Conservation (phyloP, 2,888 invertebrate species). For the Cryptus viduatorius region DNA sequence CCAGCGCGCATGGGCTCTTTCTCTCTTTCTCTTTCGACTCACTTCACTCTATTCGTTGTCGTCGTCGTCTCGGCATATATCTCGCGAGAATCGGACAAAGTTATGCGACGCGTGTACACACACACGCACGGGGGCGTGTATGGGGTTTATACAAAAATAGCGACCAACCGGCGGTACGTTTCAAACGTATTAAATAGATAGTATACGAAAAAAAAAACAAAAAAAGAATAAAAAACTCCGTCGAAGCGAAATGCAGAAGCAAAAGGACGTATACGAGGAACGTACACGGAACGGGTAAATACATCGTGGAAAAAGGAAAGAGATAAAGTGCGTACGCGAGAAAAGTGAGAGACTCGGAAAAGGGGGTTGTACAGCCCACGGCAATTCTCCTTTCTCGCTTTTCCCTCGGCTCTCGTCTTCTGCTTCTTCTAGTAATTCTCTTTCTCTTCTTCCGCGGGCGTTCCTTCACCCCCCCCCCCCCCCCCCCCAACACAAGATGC, state of each 20-base stretch:
- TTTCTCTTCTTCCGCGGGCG: slow-evolving; percentile 57
- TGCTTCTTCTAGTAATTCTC: slow-evolving; percentile 58
- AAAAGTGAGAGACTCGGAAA: slow-evolving; percentile 37
- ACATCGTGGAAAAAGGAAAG: slow-evolving; percentile 47
- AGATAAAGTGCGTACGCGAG: slow-evolving; percentile 39
- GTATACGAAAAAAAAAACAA: slow-evolving; percentile 41
- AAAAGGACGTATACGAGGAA: slow-evolving; percentile 39
- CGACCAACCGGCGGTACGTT: slow-evolving; percentile 62
- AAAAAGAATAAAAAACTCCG: background rate
- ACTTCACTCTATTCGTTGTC: slow-evolving; percentile 13
- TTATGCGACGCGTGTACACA: slow-evolving; percentile 41
- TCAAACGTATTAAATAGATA: slow-evolving; percentile 61
- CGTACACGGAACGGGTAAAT: slow-evolving; percentile 47
- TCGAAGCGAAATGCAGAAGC: slow-evolving; percentile 47
- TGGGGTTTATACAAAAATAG: slow-evolving; percentile 58
- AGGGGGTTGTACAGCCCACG: slow-evolving; percentile 43
- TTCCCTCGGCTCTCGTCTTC: slow-evolving; percentile 50
- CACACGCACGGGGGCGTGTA: background rate
- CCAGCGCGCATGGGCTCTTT: background rate
- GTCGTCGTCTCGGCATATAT: slow-evolving; percentile 18
- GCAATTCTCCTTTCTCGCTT: slow-evolving; percentile 47
- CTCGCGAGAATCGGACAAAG: slow-evolving; percentile 45
- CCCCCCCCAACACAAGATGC: slow-evolving; percentile 69
- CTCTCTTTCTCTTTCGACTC: slow-evolving; percentile 1
- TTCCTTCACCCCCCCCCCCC: slow-evolving; percentile 39